These are phyloP conservation scores for Coryphaenoides rupestris DNA, from an alignment of 2,113 vertebrate species.

Conservation along the genomic window DNA sequence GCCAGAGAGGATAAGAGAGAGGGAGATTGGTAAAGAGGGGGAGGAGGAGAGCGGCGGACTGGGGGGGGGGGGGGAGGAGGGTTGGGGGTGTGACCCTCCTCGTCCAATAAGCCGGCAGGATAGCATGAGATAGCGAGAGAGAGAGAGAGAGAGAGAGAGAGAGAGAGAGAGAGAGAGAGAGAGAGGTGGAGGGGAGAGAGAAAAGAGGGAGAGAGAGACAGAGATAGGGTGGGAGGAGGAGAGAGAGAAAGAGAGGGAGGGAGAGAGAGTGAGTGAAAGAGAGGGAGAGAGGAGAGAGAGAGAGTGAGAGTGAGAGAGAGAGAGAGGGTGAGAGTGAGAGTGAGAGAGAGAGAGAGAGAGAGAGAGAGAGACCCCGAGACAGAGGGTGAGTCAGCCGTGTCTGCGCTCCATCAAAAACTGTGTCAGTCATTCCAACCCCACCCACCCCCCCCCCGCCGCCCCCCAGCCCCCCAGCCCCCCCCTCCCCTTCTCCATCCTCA, in stretches of 20 bases:
- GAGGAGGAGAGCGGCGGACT: neutral
- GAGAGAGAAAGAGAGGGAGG: conserved; percentile 25
- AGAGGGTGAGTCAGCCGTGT: conserved; percentile 62
- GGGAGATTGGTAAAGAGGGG: conserved; percentile 12
- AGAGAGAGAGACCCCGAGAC: conserved; percentile 23
- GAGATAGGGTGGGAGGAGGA: neutral
- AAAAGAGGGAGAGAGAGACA: no score
- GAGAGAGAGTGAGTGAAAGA: conserved; percentile 17
- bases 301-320: conserved; percentile 10
- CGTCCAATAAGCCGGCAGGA: no score
- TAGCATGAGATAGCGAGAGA: conserved; percentile 43
- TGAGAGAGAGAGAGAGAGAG: no score
- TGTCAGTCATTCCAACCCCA: conserved; percentile 58
- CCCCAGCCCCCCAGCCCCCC: conserved; percentile 33
- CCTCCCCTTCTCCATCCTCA: neutral
- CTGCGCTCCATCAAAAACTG: conserved; percentile 70
- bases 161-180: no score
- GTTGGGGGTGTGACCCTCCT: neutral
- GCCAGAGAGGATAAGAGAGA: conserved; percentile 51
- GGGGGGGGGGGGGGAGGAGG: conserved; percentile 2
- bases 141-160: no score
- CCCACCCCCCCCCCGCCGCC: conserved; percentile 17
- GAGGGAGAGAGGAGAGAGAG: neutral
- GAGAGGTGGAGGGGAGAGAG: no score
- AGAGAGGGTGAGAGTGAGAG: conserved; percentile 32